Base-by-base conservation (phyloP, 2,113 vertebrate genomes). In the Silurus meridionalis region DNA sequence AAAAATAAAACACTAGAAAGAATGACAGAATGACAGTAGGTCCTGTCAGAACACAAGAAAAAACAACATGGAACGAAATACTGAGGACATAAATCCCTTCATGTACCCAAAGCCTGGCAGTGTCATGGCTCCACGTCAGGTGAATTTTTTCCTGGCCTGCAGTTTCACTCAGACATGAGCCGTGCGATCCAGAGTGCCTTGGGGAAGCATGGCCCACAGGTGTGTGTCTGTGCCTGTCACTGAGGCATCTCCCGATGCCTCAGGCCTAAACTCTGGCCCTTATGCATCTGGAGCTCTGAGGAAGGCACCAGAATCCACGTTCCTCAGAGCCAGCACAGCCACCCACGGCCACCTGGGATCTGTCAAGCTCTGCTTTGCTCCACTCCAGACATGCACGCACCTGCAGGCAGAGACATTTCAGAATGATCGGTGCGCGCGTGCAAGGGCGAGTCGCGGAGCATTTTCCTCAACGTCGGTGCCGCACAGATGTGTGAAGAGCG, bases 321-420 rank as follows among this genome's bases (percentile, higher is more conserved):
- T 88, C 77, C 57, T 79, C 19, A 75, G 66, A 79, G 86, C 66
- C 52, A 80, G 37, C 25, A 53, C 71, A 72, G 57, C 81, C 86
- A 89, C 80, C 86, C 81, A 64, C 82, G 53, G 84, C 75, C 89
- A 89, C 89, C 89, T 89, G 89, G 86, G 86, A 89, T 83, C 80
- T 78, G 89, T 88, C 89, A 88, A 86, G 58, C 55, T 87, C 4
- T 50, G 80, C 66, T 81, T 69, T 80, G 57, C 64, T 83, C 55
- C 50, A 83, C 48, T 74, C 72, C 83, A 72, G 74, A 87, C 71
- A 64, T 53, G 48, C n/a, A 67, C 21, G 82, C 74, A 85, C 69
- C 71, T 25, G 64, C 48, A 82, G 69, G 57, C 28, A 52, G 57
- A 74, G 82, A 75, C 66, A 37, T 55, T 66, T 83, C 69, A 37